Evolutionary conservation across 2,888 invertebrate species (phyloP).

Genomic region (Ophion costatus): DNA sequence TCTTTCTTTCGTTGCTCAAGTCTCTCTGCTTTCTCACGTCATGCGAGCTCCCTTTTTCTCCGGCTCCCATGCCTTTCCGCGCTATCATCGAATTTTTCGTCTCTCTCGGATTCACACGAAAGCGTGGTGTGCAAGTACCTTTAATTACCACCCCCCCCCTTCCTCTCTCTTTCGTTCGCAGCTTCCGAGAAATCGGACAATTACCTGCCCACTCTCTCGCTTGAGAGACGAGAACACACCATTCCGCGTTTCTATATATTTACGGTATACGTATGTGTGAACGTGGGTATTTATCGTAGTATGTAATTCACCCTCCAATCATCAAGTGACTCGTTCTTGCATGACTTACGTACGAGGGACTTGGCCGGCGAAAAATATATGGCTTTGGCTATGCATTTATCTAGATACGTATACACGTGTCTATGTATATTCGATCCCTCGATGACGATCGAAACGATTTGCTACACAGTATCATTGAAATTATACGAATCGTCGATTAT

Average conservation of each 20-base stretch:
- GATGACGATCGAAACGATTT: constrained; percentile 57
- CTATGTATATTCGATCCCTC: constrained; percentile 29
- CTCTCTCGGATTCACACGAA: constrained; percentile 45
- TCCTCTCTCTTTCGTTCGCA: constrained; percentile 22
- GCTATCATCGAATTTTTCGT: constrained; percentile 29
- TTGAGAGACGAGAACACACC: constrained; percentile 29
- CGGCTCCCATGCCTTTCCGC: constrained; percentile 23
- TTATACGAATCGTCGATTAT: constrained; percentile 45
- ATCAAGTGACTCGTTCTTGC: constrained; percentile 60
- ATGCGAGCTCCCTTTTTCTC: constrained; percentile 27
- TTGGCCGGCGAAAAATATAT: constrained; percentile 2
- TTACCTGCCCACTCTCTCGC: constrained; percentile 61
- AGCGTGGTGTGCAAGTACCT: constrained; percentile 47
- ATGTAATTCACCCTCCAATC: constrained; percentile 13
- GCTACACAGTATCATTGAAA: constrained; percentile 49
- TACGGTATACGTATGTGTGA: neutral
- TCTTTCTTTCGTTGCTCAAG: constrained; percentile 56
- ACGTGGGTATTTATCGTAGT: neutral
- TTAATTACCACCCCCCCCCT: constrained; percentile 58
- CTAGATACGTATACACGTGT: neutral
- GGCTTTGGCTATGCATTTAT: neutral
- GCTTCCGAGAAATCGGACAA: constrained; percentile 66
- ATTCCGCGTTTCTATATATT: constrained; percentile 24
- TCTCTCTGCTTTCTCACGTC: constrained; percentile 48
- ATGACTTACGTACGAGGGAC: constrained; percentile 58